Evolutionary conservation across 2,113 vertebrate species (phyloP).

Genomic region (Phaethornis superciliosus): DNA sequence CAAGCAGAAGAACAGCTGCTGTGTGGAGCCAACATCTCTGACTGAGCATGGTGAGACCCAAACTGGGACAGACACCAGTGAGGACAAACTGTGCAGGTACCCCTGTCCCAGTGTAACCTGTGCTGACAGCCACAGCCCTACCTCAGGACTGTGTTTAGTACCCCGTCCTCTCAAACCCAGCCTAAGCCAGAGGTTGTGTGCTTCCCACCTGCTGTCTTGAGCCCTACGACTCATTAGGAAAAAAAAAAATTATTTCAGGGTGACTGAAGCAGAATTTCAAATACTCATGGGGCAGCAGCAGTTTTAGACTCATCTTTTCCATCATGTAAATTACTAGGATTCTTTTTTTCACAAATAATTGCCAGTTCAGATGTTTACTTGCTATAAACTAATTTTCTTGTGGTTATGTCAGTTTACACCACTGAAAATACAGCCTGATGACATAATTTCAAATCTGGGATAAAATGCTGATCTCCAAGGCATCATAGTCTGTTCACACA

Average conservation of each 20-base stretch:
- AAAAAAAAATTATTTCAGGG: not conserved
- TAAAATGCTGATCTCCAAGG: constrained; percentile 9
- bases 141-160: not conserved
- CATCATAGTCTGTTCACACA: constrained; percentile 1
- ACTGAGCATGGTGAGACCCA: not conserved
- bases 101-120: fast-evolving
- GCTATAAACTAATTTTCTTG: constrained; percentile 4
- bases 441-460: constrained; percentile 25
- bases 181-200: not conserved
- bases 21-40: fast-evolving
- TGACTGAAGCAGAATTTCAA: not conserved
- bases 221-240: not conserved
- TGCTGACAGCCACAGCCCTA: fast-evolving
- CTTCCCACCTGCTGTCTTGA: not conserved
- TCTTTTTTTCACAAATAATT: not conserved
- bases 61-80: not conserved
- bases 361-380: not conserved
- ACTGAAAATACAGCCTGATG: constrained; percentile 3
- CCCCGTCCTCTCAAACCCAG: not conserved
- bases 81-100: not conserved
- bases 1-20: not conserved
- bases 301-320: not conserved
- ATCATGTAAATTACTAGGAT: not conserved
- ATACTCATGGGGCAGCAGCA: not conserved
- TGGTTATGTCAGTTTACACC: not conserved